These are phyloP conservation scores for Keiferia lycopersicella DNA, from an alignment of 2,888 invertebrate species.

Conservation along the genomic window DNA sequence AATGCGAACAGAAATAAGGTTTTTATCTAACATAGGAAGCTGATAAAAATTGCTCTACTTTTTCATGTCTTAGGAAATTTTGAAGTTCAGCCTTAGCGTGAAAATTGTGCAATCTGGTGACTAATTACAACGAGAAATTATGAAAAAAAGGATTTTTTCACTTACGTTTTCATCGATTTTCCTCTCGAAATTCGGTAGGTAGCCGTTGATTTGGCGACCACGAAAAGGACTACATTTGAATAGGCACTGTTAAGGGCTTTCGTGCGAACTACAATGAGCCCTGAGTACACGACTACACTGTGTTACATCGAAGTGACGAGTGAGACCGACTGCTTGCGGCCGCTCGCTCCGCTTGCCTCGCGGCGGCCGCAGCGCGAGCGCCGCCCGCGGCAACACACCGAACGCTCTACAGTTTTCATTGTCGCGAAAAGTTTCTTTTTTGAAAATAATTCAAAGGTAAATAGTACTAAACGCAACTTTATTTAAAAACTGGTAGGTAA, in stretches of 20 bases:
- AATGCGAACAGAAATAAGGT: neutral
- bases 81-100: conserved; percentile 11
- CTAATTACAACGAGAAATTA: conserved; percentile 24
- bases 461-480: no score
- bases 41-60: neutral
- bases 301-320: conserved; percentile 72
- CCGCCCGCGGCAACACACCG: neutral
- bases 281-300: conserved; percentile 71
- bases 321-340: conserved; percentile 36
- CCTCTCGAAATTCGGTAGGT: conserved; percentile 65
- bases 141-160: conserved; percentile 38
- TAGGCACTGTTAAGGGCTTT: conserved; percentile 74
- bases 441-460: no score
- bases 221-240: conserved; percentile 81
- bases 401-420: neutral
- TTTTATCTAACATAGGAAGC: conserved; percentile 4
- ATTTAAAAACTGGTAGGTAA: no score
- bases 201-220: conserved; percentile 60
- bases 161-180: conserved; percentile 78
- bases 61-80: conserved; percentile 12
- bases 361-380: neutral
- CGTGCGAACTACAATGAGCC: conserved; percentile 79
- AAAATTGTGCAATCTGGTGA: conserved; percentile 58
- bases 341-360: neutral
- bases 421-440: no score